Base-by-base conservation (phyloP, 2,888 invertebrate genomes). In the Agonopterix heracliana region DNA sequence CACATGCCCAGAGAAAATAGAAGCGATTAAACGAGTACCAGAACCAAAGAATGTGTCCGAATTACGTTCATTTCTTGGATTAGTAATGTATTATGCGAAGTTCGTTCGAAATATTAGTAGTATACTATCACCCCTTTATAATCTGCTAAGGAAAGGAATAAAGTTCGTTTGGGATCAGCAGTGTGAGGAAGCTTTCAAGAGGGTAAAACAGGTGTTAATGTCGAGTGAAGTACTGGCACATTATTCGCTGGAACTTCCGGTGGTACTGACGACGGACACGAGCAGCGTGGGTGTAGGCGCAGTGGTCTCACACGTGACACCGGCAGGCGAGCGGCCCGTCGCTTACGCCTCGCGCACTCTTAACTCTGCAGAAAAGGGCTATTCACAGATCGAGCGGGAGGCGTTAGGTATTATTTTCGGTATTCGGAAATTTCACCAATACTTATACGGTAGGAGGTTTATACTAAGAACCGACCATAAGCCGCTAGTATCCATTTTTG, bases 31-130 rank as follows among this genome's bases (percentile, higher is more conserved):
- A 9, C 42, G 50, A 0, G 44, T 42, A 0, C 41, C 54, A 1
- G 40, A 44, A 8, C 56, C 54, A 0, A 54, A 34, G 0, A 62
- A 58, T 48, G 42, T 61, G 0, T 44, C 54, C 0, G 60, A 64
- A 34, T 34, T 61, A 10, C 35, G 57, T 0, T 40, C 61, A 0
- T 65, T 61, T 63, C n/a, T n/a, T n/a, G n/a, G n/a, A n/a, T n/a
- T n/a, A n/a, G n/a, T n/a, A n/a, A n/a, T n/a, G n/a, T n/a, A 58
- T 12, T 62, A 59, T 46, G 53, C 46, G 0, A 61, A 55, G 12
- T 61, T 59, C 34, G 17, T 61, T 1, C 13, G 11, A 17, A 56
- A 61, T 13, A 47, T 54, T 9, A 57, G 53, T 44, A 52, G 49
- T 0, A 40, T 53, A 1, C 42, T 57, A 9, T 13, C 48, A 7